Base-by-base conservation (phyloP, 2,797 vertebrate species). In the Buphagus erythrorhynchus region DNA sequence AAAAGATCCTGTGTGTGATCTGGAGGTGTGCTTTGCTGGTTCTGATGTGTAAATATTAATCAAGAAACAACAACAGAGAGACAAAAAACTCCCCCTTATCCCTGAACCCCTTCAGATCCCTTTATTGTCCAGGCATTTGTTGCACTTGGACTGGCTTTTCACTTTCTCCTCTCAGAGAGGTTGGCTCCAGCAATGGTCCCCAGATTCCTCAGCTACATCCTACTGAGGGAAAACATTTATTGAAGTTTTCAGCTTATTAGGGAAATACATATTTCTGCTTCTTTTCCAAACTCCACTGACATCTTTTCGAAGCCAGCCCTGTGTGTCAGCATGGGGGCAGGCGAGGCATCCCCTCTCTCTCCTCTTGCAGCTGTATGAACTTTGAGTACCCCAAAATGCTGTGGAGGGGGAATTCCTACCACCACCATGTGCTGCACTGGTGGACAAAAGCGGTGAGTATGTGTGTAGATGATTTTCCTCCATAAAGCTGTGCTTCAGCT, bases 141-240 rank as follows among this genome's bases (percentile, higher is more conserved):
- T 97, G 74, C 90, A 78, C 78, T 97, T 97, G 97, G 97, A 96
- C 93, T 67, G 71, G 67, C 68, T 95, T 62, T 88, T 86, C 8
- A 16, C 87, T 86, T 72, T 96, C 93, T 94, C 72, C 69, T 96
- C 93, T 95, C 78, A 43, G 79, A 95, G 80, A 18, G 19, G 63
- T 90, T 96, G 95, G 94, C 93, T 94, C 59, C 71, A 79, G 82
- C 86, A 59, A 89, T 19, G 31, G 58, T 95, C 93, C 89, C 71
- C 68, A 92, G 96, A 97, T 97, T 97, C 96, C 95, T 94, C 77
- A 97, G 94, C 78, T 95, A 86, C 13, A 42, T 97, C 97, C 97
- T 86, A 96, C 96, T 96, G 97, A 97, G 97, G 83, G 59, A 97
- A 97, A 97, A 97, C 95, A 97, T 94, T 97, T 96, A 96, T 82